Percentiles rank a stretch among this genome's conserved stretches.
These are phyloP conservation scores for Xestia xanthographa DNA, from an alignment of 2,888 invertebrate genomes.

Conservation along the genomic window DNA sequence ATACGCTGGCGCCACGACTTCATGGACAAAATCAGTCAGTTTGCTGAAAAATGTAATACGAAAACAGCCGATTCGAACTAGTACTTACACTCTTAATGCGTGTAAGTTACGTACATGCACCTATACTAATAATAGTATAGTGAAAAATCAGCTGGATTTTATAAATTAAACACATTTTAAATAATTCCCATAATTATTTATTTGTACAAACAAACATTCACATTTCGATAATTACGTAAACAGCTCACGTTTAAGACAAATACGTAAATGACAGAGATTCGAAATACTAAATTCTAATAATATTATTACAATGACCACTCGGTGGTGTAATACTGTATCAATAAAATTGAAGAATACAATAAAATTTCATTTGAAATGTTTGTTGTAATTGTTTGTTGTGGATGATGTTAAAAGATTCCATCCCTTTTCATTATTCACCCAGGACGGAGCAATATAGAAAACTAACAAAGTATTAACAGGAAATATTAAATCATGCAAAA, in stretches of 20 bases:
- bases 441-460: conserved; percentile 74
- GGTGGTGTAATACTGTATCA: conserved; percentile 45
- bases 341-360: conserved; percentile 42
- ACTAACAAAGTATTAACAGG: conserved; percentile 46
- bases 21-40: conserved; percentile 40
- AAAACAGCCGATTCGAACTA: conserved; percentile 44
- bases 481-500: conserved; percentile 64
- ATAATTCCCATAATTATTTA: conserved; percentile 80
- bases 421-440: conserved; percentile 65
- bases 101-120: conserved; percentile 4
- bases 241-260: conserved; percentile 74
- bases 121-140: neutral
- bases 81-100: neutral
- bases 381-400: conserved; percentile 24
- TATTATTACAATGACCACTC: conserved; percentile 51
- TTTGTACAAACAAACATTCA: conserved; percentile 83
- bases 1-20: conserved; percentile 15
- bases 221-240: conserved; percentile 75
- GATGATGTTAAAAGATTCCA: conserved; percentile 62
- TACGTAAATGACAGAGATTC: conserved; percentile 73
- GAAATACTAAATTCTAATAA: conserved; percentile 67
- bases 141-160: neutral
- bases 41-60: conserved; percentile 1
- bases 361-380: conserved; percentile 26
- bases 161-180: conserved; percentile 51